Base-by-base conservation (phyloP, 2,113 vertebrate species). In the Cromileptes altivelis region DNA sequence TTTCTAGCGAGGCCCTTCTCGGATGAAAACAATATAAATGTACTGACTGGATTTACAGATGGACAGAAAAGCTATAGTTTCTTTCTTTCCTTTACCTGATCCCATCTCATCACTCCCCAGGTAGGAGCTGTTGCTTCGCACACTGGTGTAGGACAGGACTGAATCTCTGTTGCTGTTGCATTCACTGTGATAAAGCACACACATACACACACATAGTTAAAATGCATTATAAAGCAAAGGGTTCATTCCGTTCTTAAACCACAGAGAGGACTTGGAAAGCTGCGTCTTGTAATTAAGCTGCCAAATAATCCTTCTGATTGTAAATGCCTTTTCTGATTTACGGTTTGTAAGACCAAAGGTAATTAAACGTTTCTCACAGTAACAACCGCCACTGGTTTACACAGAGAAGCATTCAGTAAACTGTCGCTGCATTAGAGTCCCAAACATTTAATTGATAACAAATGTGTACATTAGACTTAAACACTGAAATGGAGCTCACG, bases 161-260 rank as follows among this genome's bases (percentile, higher is more conserved):
- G 98, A 99, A 89, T 99, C 98, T 55, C 98, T 95, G 92, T 99
- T 99, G 85, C 98, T 99, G 96, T 99, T 99, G 86, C 98, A 99
- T 84, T 99, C 98, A 37, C 98, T 99, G 84, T 56, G 82, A 93
- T 60, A 52, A 77, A 13, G 18, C 57, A 73, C 14, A 61, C 25
- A 69, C 23, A 86, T 61, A 70, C n/a, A 86, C 61, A 70, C n/a
- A 25, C 56, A 27, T 12, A 47, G 37, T 77, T 67, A 62, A 85
- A 81, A 75, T 58, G 23, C 42, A 58, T 75, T 30, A 55, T 23
- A 72, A 72, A 81, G 57, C 60, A 70, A 50, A 72, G 56, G 25
- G 30, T 82, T 90, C 75, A 85, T 78, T 92, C 50, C 21, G 2
- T 60, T 78, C 65, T 70, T 23, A 45, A 81, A 91, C 88, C 88